Base-by-base conservation (phyloP, 1,140 invertebrate species). In the Drosophila prosaltans region DNA sequence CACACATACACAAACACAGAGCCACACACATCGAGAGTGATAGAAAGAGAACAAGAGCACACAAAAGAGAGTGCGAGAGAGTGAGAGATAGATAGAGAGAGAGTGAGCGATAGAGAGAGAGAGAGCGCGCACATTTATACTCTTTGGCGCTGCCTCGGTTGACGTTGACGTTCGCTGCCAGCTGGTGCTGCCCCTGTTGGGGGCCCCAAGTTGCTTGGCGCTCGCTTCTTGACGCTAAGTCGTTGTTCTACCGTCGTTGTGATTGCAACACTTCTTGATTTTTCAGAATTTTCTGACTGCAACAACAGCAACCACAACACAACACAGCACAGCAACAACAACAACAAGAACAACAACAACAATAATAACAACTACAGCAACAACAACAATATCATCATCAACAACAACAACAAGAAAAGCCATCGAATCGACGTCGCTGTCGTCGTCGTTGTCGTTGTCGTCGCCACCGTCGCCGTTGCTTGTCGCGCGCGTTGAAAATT, bases 191-290 rank as follows among this genome's bases (percentile, higher is more conserved):
- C 78, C 72, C 77, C 57, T 80, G 69, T 85, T 78, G 85, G 82
- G 85, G 85, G 78, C 82, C 68, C 66, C 69, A 72, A 88, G 71
- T 86, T 60, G 72, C 63, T 62, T 68, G 74, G 62, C 80, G 60
- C 58, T 83, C 74, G 77, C 72, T 59, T 61, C 48, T 65, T 78
- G 70, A 74, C 43, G 43, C 75, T 89, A 89, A 91, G 89, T 91
- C 84, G 89, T 82, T 91, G 83, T 91, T 91, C 89, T 91, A 91
- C 89, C 90, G 89, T 91, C 81, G 84, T 65, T 79, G 65, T 89
- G 89, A 91, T 91, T 91, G 83, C 89, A 91, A 91, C 88, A 91
- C 88, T 79, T 88, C 74, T 85, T 65, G 71, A 74, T 62, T 76
- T 77, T 68, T 72, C 71, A 28, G 45, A 40, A 70, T 74, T 75